Percentiles rank a stretch among this genome's conserved stretches.
Evolutionary conservation across 1,140 invertebrate genomes (phyloP).

Genomic region (Zaprionus vittiger): DNA sequence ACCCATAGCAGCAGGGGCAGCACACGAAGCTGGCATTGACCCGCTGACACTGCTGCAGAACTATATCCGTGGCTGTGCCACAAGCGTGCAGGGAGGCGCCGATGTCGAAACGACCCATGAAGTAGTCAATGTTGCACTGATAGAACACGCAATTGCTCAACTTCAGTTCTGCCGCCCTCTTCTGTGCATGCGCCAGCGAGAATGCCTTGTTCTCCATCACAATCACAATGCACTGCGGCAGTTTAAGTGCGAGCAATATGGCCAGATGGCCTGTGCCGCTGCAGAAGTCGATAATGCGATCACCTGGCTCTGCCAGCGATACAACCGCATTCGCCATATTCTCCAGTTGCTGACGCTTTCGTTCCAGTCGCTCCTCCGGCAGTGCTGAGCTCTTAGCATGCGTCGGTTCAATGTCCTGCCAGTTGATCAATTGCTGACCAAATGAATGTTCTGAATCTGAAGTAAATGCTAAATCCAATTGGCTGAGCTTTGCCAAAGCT

Average conservation of each 20-base stretch:
- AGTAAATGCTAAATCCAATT: slow-evolving; percentile 57
- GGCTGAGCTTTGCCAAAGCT: slow-evolving; percentile 85
- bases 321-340: slow-evolving; percentile 93
- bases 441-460: slow-evolving; percentile 54
- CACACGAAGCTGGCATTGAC: slow-evolving; percentile 93
- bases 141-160: slow-evolving; percentile 92
- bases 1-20: slow-evolving; percentile 98
- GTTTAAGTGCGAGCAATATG: slow-evolving; percentile 91
- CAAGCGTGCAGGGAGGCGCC: slow-evolving; percentile 96
- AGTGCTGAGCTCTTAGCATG: slow-evolving; percentile 88
- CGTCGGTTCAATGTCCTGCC: slow-evolving; percentile 72
- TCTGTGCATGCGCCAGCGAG: slow-evolving; percentile 90
- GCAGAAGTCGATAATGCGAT: slow-evolving; percentile 96
- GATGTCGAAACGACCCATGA: slow-evolving; percentile 91
- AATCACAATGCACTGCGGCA: slow-evolving; percentile 91
- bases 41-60: slow-evolving; percentile 92
- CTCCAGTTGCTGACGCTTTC: slow-evolving; percentile 95
- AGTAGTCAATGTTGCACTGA: slow-evolving; percentile 95
- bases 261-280: slow-evolving; percentile 97
- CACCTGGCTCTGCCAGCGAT: slow-evolving; percentile 87
- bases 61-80: slow-evolving; percentile 96
- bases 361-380: slow-evolving; percentile 89
- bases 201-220: slow-evolving; percentile 97
- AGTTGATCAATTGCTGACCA: slow-evolving; percentile 68
- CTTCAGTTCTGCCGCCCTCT: slow-evolving; percentile 88